A percentile compares a stretch with the other conserved stretches of the same genome.
phyloP scores from a whole-genome alignment of 2,113 vertebrate species.

The Odocoileus hemionus region DNA sequence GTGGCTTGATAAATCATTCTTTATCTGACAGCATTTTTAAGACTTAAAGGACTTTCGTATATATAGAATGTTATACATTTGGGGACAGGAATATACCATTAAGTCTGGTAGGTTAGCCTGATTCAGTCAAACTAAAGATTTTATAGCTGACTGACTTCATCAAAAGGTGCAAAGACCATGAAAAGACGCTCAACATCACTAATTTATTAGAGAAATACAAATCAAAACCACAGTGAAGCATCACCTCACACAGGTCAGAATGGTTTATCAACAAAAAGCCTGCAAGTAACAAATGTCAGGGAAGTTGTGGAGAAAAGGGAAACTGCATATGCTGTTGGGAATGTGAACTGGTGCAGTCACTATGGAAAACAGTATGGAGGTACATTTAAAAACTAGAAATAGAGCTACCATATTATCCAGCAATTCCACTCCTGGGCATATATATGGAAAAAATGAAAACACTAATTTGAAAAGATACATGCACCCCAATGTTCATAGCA shows the following conservation, averaged over 20 bases:
- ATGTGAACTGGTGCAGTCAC: neutral
- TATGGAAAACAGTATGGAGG: neutral
- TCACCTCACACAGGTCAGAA: neutral
- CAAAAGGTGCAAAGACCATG: neutral
- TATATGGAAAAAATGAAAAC: neutral
- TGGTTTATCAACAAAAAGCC: neutral
- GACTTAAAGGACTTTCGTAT: neutral
- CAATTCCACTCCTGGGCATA: neutral
- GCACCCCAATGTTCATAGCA: neutral
- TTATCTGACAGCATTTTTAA: neutral
- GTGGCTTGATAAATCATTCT: neutral
- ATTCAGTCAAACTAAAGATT: neutral
- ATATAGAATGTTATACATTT: neutral
- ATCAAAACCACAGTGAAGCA: neutral
- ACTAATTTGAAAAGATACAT: neutral
- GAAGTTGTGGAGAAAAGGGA: neutral
- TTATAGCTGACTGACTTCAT: neutral
- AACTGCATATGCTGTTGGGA: neutral
- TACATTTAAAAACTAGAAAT: neutral
- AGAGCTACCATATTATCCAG: neutral
- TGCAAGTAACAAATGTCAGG: neutral
- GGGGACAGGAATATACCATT: neutral
- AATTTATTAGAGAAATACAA: neutral
- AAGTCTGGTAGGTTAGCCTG: neutral
- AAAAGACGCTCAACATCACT: neutral